Conservation (phyloP, 2,113 vertebrate genomes). For the Tupaia chinensis region DNA sequence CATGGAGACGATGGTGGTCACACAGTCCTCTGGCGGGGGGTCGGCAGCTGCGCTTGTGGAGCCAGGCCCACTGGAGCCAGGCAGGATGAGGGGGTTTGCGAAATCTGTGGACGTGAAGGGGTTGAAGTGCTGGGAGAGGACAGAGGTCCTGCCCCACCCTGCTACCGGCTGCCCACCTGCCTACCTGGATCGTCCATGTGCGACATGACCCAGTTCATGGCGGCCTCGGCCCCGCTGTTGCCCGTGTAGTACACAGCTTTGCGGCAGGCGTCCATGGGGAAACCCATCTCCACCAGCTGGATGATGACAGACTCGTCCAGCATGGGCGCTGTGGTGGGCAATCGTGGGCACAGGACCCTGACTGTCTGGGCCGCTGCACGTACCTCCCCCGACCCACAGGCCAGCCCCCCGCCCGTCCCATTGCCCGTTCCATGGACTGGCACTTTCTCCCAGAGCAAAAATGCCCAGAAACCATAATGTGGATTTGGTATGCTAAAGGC, state of each 20-base stretch:
- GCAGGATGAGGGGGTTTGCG: slow-evolving; percentile 94
- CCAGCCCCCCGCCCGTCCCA: not conserved
- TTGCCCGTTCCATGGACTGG: not conserved
- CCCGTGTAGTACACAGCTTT: slow-evolving; percentile 99
- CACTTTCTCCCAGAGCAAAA: slow-evolving; percentile 15
- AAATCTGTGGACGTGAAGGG: slow-evolving; percentile 91
- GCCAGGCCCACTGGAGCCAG: slow-evolving; percentile 93
- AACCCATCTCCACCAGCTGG: slow-evolving; percentile 99
- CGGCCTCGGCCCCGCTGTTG: slow-evolving; percentile 96
- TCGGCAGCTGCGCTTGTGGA: slow-evolving; percentile 90
- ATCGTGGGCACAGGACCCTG: slow-evolving; percentile 42
- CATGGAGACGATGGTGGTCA: slow-evolving; percentile 98
- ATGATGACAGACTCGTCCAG: slow-evolving; percentile 97
- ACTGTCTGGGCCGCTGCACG: not conserved
- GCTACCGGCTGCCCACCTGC: not conserved
- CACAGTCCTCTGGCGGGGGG: slow-evolving; percentile 95
- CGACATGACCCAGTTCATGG: slow-evolving; percentile 99
- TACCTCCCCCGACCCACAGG: not conserved
- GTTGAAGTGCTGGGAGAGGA: not conserved
- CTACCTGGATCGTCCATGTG: slow-evolving; percentile 99
- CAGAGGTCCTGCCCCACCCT: not conserved
- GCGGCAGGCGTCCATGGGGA: slow-evolving; percentile 97
- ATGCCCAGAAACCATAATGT: not conserved
- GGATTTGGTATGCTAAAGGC: not conserved
- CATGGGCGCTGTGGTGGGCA: slow-evolving; percentile 92